Conservation (phyloP, 1,140 invertebrate species). For the Drosophila nebulosa region DNA sequence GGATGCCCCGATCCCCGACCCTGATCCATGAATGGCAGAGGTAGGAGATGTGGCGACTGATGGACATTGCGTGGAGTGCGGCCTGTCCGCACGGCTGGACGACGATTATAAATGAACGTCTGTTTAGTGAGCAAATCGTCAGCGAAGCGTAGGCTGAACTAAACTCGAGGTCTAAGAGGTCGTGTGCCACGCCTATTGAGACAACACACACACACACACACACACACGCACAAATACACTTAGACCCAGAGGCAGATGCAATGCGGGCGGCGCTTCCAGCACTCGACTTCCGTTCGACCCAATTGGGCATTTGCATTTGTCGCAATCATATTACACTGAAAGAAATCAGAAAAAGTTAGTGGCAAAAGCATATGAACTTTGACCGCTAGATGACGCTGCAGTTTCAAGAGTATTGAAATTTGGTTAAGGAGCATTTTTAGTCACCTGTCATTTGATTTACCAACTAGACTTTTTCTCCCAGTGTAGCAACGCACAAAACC, state of each 20-base stretch:
- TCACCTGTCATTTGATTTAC: too few relatives aligned
- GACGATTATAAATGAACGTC: conserved; percentile 72
- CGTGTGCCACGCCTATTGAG: conserved; percentile 51
- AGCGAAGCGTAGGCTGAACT: conserved; percentile 56
- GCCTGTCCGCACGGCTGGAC: conserved; percentile 69
- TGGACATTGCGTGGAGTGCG: conserved; percentile 41
- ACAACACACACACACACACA: background rate
- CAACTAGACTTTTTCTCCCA: background rate
- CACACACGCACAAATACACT: background rate
- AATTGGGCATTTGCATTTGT: conserved; percentile 66
- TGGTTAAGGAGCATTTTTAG: too few relatives aligned
- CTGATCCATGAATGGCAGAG: background rate
- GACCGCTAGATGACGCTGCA: too few relatives aligned
- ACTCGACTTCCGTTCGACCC: conserved; percentile 47
- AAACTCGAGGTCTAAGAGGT: conserved; percentile 17
- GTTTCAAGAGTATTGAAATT: too few relatives aligned
- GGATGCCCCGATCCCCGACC: too few relatives aligned
- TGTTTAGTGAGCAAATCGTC: conserved; percentile 71
- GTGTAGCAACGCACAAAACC: background rate
- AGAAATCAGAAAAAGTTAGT: background rate
- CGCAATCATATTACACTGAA: conserved; percentile 14
- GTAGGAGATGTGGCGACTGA: background rate
- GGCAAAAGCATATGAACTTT: background rate
- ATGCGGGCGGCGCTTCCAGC: conserved; percentile 33
- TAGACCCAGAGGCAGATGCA: conserved; percentile 49